Evolutionary conservation across 2,888 invertebrate genomes (phyloP).

Genomic region (Gisinianus flammeolus): DNA sequence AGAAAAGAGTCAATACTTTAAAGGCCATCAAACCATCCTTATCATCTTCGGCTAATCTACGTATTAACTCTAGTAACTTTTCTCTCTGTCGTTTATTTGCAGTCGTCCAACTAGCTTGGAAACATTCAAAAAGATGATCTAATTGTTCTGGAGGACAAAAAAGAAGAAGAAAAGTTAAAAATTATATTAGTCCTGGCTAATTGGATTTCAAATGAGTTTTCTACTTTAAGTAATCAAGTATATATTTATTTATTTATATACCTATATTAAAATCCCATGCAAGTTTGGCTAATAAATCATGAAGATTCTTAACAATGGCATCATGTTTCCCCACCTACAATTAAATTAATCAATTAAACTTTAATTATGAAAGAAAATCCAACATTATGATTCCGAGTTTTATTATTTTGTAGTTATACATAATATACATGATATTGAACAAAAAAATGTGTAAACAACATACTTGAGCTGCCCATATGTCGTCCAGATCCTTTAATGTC

Average conservation of each 20-base stretch:
- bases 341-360: constrained; percentile 57
- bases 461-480: constrained; percentile 92
- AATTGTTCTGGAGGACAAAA: constrained; percentile 94
- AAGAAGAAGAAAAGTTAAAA: no score
- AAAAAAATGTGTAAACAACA: constrained; percentile 22
- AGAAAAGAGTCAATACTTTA: constrained; percentile 91
- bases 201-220: no score
- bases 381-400: no score
- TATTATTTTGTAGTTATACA: no score
- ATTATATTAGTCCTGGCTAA: no score
- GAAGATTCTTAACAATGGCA: constrained; percentile 97
- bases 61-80: constrained; percentile 90
- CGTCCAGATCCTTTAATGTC: constrained; percentile 88
- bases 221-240: no score
- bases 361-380: not conserved
- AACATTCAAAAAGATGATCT: constrained; percentile 96
- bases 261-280: constrained; percentile 99
- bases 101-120: constrained; percentile 82
- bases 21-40: constrained; percentile 99
- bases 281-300: constrained; percentile 91
- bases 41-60: constrained; percentile 95
- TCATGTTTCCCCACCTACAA: constrained; percentile 86
- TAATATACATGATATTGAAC: no score
- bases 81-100: constrained; percentile 96
- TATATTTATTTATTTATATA: no score